phyloP scores from a whole-genome alignment of 2,113 vertebrate genomes.

The Prinia subflava region DNA sequence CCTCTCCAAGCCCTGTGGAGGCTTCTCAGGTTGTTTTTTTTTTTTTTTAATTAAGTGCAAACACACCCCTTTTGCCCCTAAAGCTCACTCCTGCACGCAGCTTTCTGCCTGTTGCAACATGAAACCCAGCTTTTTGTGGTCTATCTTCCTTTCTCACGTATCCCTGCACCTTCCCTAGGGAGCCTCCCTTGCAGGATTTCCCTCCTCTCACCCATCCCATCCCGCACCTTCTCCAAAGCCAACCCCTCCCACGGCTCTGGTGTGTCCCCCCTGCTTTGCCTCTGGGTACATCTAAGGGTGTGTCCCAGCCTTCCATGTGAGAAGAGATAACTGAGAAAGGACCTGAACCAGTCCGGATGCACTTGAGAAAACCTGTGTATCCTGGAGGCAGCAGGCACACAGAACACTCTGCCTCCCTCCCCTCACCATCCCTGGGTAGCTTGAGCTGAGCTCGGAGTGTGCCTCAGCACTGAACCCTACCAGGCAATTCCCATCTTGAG shows the following conservation, averaged over 20 bases:
- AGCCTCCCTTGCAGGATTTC: neutral
- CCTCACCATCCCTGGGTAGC: no score
- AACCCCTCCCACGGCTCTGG: neutral
- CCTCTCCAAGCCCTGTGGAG: neutral
- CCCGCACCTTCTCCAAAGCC: neutral
- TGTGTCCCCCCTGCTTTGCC: neutral
- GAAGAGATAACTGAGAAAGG: neutral
- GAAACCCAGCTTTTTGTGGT: neutral
- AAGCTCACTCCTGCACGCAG: neutral
- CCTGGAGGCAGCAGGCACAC: neutral
- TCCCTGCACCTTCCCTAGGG: neutral
- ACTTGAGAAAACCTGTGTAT: neutral
- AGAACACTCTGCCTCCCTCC: neutral
- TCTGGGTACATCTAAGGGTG: neutral
- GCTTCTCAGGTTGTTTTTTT: rapidly evolving
- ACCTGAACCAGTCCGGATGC: neutral
- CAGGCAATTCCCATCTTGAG: neutral
- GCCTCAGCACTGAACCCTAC: neutral
- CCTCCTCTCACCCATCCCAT: neutral
- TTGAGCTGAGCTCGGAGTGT: neutral
- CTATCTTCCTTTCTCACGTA: neutral
- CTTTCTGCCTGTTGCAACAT: neutral
- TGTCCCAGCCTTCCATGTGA: neutral
- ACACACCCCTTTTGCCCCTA: neutral
- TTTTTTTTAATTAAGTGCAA: neutral